phyloP scores from a whole-genome alignment of 2,113 vertebrate species.

The Ploceus nigricollis region DNA sequence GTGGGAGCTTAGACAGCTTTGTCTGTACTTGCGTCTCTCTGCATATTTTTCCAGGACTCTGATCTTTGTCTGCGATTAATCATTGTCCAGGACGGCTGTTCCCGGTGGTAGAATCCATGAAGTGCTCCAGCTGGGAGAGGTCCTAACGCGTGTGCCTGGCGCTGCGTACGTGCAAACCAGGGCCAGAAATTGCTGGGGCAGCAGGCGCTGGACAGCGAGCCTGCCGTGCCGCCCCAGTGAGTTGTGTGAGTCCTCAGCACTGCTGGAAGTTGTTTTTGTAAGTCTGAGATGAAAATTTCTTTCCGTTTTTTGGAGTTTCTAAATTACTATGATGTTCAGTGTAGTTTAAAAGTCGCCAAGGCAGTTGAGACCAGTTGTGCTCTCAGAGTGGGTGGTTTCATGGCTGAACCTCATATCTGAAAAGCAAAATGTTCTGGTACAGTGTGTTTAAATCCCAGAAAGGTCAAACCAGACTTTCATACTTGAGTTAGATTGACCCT shows the following conservation, averaged over 20 bases:
- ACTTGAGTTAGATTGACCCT: conserved; percentile 39
- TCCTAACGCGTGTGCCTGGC: neutral
- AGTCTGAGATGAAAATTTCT: conserved; percentile 31
- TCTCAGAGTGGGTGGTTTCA: conserved; percentile 47
- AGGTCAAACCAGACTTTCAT: conserved; percentile 56
- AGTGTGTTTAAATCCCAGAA: conserved; percentile 28
- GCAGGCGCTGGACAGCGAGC: neutral
- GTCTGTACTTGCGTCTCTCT: conserved; percentile 27
- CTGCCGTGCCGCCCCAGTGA: neutral
- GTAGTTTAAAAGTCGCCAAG: conserved; percentile 21
- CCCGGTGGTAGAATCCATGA: conserved; percentile 17
- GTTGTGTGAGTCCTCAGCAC: conserved; percentile 35
- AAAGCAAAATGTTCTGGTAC: conserved; percentile 42
- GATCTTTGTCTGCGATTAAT: conserved; percentile 46
- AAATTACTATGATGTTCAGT: neutral
- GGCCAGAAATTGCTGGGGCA: conserved; percentile 44
- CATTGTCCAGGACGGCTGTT: conserved; percentile 26
- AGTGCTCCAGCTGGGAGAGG: conserved; percentile 33
- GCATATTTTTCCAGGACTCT: conserved; percentile 42
- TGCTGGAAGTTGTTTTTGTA: conserved; percentile 37
- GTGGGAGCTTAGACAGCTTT: conserved; percentile 56
- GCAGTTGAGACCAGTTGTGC: conserved; percentile 24
- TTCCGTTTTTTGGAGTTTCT: conserved; percentile 35
- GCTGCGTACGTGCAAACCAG: neutral
- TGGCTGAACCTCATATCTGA: conserved; percentile 22